These are phyloP conservation scores for Ochlodes sylvanus DNA, from an alignment of 2,888 invertebrate species.

Conservation along the genomic window DNA sequence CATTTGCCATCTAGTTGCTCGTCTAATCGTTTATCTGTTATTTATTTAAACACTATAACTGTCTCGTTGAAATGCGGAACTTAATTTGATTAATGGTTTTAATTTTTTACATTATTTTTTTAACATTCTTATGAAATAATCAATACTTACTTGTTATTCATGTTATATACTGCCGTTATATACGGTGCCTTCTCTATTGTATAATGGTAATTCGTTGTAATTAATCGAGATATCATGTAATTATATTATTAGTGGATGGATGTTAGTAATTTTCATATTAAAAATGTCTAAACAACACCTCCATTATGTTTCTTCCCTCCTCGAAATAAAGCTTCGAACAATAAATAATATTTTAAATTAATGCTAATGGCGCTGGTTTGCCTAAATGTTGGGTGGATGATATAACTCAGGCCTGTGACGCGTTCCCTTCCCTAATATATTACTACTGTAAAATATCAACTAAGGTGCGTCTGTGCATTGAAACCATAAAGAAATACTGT, in stretches of 20 bases:
- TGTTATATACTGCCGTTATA: too few relatives aligned
- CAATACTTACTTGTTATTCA: too few relatives aligned
- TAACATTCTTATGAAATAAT: too few relatives aligned
- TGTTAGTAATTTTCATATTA: background rate
- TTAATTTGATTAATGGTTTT: too few relatives aligned
- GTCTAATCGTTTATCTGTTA: too few relatives aligned
- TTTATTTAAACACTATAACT: too few relatives aligned
- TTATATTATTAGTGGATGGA: background rate
- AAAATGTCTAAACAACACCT: constrained; percentile 9
- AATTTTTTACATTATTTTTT: too few relatives aligned
- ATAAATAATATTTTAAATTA: constrained; percentile 85
- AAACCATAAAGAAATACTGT: background rate
- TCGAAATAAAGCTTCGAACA: constrained; percentile 67
- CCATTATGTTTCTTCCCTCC: constrained; percentile 23
- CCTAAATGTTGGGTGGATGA: constrained; percentile 75
- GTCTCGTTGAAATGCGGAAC: too few relatives aligned
- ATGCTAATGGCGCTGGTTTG: constrained; percentile 79
- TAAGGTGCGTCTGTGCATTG: constrained; percentile 25
- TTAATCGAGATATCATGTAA: too few relatives aligned
- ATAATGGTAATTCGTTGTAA: too few relatives aligned
- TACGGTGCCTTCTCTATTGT: too few relatives aligned
- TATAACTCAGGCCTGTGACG: constrained; percentile 74
- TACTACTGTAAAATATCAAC: constrained; percentile 13
- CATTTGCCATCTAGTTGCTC: too few relatives aligned
- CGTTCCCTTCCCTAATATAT: constrained; percentile 68